Conservation (phyloP, 2,888 invertebrate genomes). For the Harpagoxenus sublaevis region DNA sequence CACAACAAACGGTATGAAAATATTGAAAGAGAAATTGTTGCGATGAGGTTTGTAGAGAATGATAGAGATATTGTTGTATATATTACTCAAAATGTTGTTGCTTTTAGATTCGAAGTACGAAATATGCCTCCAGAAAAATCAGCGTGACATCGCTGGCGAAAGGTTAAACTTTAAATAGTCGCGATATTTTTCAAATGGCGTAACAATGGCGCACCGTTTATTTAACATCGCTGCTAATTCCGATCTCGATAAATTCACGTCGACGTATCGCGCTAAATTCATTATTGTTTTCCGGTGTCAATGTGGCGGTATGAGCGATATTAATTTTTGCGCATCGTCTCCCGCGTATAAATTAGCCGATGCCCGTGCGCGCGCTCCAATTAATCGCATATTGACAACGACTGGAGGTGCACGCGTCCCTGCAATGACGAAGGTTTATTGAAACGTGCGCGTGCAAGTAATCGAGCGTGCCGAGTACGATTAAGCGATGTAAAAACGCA, state of each 20-base stretch:
- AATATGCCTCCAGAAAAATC: neutral
- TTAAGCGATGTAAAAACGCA: conserved; percentile 41
- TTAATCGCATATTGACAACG: conserved; percentile 60
- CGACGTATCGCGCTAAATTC: conserved; percentile 20
- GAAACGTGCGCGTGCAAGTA: conserved; percentile 56
- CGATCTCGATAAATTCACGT: conserved; percentile 57
- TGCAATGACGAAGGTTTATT: conserved; percentile 43
- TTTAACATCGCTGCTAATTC: conserved; percentile 41
- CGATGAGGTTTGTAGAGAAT: neutral
- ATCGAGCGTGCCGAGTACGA: conserved; percentile 39
- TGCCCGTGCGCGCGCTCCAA: conserved; percentile 25
- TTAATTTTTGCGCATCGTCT: conserved; percentile 62
- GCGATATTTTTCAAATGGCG: neutral
- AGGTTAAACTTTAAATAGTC: neutral
- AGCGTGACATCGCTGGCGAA: neutral
- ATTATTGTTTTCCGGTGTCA: conserved; percentile 58
- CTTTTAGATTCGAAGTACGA: neutral
- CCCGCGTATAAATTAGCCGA: conserved; percentile 64
- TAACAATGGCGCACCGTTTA: neutral
- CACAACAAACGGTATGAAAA: neutral
- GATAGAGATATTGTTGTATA: neutral
- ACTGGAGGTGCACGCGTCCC: conserved; percentile 37
- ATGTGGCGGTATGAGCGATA: conserved; percentile 50
- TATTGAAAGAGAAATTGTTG: neutral
- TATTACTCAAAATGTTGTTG: neutral